Conservation (phyloP, 1,140 invertebrate genomes). For the Pogonomyrmex barbatus region DNA sequence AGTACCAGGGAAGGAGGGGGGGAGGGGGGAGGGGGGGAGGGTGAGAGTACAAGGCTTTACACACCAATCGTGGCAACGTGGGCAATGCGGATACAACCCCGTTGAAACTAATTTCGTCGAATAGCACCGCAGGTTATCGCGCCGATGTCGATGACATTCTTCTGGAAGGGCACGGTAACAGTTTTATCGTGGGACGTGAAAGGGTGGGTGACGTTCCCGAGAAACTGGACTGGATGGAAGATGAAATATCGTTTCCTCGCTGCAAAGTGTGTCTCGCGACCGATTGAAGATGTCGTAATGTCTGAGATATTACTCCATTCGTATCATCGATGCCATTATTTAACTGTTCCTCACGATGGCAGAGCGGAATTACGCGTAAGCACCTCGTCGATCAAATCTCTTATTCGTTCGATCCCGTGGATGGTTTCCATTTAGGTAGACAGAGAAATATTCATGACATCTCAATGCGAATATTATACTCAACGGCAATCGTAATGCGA, state of each 20-base stretch:
- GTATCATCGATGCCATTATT: constrained; percentile 44
- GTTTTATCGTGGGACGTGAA: constrained; percentile 69
- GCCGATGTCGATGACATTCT: constrained; percentile 44
- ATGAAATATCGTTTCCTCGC: constrained; percentile 65
- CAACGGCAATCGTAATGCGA: not conserved
- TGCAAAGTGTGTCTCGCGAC: constrained; percentile 36
- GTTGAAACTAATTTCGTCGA: constrained; percentile 71
- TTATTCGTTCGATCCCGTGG: constrained; percentile 20
- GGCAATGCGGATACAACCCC: constrained; percentile 32
- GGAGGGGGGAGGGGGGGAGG: no score
- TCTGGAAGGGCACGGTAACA: constrained; percentile 64
- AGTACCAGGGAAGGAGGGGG: constrained; percentile 2
- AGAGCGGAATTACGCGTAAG: constrained; percentile 40
- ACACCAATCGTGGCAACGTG: constrained; percentile 18
- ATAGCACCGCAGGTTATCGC: constrained; percentile 65
- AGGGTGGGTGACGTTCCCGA: constrained; percentile 10
- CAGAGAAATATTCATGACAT: not conserved
- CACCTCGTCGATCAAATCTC: constrained; percentile 48
- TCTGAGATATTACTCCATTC: constrained; percentile 12
- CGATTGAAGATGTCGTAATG: constrained; percentile 27
- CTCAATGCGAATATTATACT: constrained; percentile 12
- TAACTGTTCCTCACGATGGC: constrained; percentile 46
- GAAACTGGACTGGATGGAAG: constrained; percentile 23
- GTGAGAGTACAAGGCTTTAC: constrained; percentile 61
- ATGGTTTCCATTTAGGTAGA: constrained; percentile 40